Evolutionary conservation across 2,113 vertebrate genomes (phyloP).

Genomic region (Austrofundulus limnaeus): DNA sequence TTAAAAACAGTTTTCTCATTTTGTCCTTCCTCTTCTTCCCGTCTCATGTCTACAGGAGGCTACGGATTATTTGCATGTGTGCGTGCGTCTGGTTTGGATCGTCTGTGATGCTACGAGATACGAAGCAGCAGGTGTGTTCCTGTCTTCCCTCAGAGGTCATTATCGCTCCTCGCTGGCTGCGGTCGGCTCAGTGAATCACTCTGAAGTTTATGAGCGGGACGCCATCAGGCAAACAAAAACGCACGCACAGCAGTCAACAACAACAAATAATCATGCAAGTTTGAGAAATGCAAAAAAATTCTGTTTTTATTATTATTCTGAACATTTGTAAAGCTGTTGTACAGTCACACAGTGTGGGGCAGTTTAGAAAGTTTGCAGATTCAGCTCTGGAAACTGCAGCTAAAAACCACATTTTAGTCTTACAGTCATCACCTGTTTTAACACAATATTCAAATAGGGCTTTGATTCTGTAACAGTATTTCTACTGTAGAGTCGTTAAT

Average conservation of each 20-base stretch:
- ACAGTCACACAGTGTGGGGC: conserved; percentile 45
- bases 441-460: conserved; percentile 44
- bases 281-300: conserved; percentile 63
- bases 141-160: conserved; percentile 50
- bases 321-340: conserved; percentile 39
- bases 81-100: conserved; percentile 6
- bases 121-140: conserved; percentile 55
- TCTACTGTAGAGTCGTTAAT: conserved; percentile 32
- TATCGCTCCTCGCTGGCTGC: conserved; percentile 47
- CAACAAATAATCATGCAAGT: conserved; percentile 13
- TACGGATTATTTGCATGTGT: not conserved
- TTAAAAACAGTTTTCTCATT: conserved; percentile 21
- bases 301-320: conserved; percentile 43
- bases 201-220: conserved; percentile 34
- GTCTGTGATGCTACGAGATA: conserved; percentile 40
- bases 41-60: conserved; percentile 16
- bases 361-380: conserved; percentile 36
- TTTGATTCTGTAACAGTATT: conserved; percentile 25
- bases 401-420: conserved; percentile 28
- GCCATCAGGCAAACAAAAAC: conserved; percentile 25
- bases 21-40: conserved; percentile 14
- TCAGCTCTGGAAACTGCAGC: conserved; percentile 22
- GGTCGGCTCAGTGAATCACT: conserved; percentile 36
- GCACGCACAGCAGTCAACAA: conserved; percentile 20
- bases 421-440: conserved; percentile 21